Evolutionary conservation across 23 tunicate genomes (phyloP).

Genomic region (Oikopleura vanhoeffeni): DNA sequence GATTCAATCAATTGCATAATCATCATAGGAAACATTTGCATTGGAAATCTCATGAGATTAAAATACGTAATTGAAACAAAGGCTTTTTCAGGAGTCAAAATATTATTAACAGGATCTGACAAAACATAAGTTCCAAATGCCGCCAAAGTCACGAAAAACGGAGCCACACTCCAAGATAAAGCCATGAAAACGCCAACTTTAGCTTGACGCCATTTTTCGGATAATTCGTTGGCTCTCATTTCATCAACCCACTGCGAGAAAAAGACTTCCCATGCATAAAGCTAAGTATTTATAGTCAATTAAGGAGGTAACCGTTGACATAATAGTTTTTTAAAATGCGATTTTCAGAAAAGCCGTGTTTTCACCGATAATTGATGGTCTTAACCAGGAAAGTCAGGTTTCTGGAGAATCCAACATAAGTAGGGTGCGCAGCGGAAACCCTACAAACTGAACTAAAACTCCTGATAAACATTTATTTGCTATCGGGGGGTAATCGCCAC

Average conservation of each 20-base stretch:
- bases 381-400: too few relatives aligned
- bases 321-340: too few relatives aligned
- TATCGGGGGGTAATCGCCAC: too few relatives aligned
- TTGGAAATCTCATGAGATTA: background rate
- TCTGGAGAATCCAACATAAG: too few relatives aligned
- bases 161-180: background rate
- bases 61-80: background rate
- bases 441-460: too few relatives aligned
- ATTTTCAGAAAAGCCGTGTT: too few relatives aligned
- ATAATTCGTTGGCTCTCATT: background rate
- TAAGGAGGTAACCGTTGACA: too few relatives aligned
- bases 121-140: conserved; percentile 1
- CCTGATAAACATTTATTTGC: too few relatives aligned
- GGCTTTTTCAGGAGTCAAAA: background rate
- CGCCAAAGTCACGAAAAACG: background rate
- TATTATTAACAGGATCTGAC: background rate
- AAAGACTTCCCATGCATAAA: conserved; percentile 9
- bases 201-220: background rate
- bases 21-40: conserved; percentile 16
- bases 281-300: background rate
- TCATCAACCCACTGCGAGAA: conserved; percentile 10
- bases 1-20: background rate
- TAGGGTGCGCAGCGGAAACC: too few relatives aligned
- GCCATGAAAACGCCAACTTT: background rate
- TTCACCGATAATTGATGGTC: too few relatives aligned